phyloP scores from a whole-genome alignment of 2,113 vertebrate genomes.

The Marcusenius ussheri region DNA sequence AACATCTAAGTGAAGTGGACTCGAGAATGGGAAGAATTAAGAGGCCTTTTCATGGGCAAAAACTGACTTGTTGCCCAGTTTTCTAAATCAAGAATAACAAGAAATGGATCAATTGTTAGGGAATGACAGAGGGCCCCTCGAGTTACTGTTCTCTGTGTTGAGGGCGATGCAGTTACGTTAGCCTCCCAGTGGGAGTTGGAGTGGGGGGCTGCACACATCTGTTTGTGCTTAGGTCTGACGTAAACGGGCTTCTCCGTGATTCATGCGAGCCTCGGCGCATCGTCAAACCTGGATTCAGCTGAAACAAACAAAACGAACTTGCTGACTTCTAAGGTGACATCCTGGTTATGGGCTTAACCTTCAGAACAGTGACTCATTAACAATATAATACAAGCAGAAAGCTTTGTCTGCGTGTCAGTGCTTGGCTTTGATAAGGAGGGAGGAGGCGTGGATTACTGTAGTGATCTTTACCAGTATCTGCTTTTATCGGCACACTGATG shows the following conservation, averaged over 20 bases:
- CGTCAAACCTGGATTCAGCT: constrained; percentile 10
- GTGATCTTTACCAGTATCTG: not conserved
- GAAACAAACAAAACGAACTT: not conserved
- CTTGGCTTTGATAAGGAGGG: not conserved
- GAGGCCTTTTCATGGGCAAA: not conserved
- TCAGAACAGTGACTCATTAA: constrained; percentile 22
- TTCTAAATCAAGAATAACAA: not conserved
- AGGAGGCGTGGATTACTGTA: not conserved
- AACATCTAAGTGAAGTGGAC: not conserved
- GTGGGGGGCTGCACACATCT: constrained; percentile 44
- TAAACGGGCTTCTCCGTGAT: constrained; percentile 36
- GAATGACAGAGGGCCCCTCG: not conserved
- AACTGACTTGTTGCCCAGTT: not conserved
- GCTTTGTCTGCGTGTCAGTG: not conserved
- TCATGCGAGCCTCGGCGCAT: constrained; percentile 43
- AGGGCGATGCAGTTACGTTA: not conserved
- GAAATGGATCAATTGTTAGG: not conserved
- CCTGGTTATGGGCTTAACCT: not conserved
- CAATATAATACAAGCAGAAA: constrained; percentile 10
- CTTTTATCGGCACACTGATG: not conserved
- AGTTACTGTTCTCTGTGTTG: constrained; percentile 22
- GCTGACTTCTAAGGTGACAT: not conserved
- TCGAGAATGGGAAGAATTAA: not conserved
- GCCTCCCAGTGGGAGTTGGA: not conserved
- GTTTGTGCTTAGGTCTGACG: constrained; percentile 48